A percentile compares a stretch with the other conserved stretches of the same genome.
Evolutionary conservation across 2,113 vertebrate genomes (phyloP).

Genomic region (Mobula birostris): DNA sequence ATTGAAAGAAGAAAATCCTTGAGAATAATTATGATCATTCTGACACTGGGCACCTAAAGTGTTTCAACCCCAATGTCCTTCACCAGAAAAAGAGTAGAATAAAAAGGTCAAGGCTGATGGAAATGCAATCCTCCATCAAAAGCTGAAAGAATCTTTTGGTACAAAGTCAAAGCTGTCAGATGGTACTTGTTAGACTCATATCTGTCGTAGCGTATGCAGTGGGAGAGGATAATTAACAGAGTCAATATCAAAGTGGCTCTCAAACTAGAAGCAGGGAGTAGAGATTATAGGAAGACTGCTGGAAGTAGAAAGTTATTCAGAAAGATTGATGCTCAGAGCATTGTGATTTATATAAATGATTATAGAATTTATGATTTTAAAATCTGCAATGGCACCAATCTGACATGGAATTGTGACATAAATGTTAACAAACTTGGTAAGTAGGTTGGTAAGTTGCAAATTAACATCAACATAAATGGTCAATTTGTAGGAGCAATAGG

Average conservation of each 20-base stretch:
- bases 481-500: neutral
- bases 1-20: neutral
- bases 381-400: neutral
- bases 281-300: neutral
- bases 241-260: no score
- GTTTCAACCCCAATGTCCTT: neutral
- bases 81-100: neutral
- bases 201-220: no score
- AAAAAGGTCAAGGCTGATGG: neutral
- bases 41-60: neutral
- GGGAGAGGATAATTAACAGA: no score
- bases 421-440: neutral
- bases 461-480: neutral
- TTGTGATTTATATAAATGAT: neutral
- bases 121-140: neutral
- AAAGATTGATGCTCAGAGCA: neutral
- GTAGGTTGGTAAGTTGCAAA: neutral
- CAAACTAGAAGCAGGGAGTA: neutral
- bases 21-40: neutral
- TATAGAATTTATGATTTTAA: neutral
- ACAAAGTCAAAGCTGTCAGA: neutral
- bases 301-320: neutral
- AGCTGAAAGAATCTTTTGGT: neutral
- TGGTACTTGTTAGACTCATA: neutral
- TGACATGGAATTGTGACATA: neutral